Conservation (phyloP, 2,113 vertebrate genomes). For the Irena cyanogastra region DNA sequence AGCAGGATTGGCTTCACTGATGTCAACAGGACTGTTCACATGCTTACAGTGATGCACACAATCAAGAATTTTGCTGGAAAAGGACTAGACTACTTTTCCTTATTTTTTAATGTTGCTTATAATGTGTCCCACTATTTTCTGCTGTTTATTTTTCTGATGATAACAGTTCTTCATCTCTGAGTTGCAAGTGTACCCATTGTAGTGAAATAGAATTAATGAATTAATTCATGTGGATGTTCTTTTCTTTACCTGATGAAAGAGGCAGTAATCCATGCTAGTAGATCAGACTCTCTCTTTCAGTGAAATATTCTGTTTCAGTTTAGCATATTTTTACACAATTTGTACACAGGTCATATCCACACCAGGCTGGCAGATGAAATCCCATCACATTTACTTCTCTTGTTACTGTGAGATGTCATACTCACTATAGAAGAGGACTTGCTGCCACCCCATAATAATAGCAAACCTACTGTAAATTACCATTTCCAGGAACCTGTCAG, state of each 20-base stretch:
- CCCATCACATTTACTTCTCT: neutral
- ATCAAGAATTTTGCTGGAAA: neutral
- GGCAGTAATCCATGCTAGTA: neutral
- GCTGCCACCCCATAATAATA: neutral
- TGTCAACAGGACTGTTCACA: neutral
- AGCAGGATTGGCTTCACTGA: neutral
- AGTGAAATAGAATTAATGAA: neutral
- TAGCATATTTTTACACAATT: neutral
- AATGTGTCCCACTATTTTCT: neutral
- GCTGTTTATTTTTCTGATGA: neutral
- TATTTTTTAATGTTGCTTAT: neutral
- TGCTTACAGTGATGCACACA: neutral
- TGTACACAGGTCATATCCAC: neutral
- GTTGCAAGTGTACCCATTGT: neutral
- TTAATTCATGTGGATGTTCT: neutral
- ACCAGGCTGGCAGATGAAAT: neutral
- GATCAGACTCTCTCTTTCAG: neutral
- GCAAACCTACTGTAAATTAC: neutral
- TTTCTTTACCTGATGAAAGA: neutral
- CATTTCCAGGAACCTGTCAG: neutral
- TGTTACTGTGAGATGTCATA: neutral
- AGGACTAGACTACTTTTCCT: neutral
- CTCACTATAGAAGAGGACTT: neutral
- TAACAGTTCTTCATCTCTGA: neutral
- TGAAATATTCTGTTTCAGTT: neutral